phyloP scores from a whole-genome alignment of 2,113 vertebrate species.

The Catharus bicknelli region DNA sequence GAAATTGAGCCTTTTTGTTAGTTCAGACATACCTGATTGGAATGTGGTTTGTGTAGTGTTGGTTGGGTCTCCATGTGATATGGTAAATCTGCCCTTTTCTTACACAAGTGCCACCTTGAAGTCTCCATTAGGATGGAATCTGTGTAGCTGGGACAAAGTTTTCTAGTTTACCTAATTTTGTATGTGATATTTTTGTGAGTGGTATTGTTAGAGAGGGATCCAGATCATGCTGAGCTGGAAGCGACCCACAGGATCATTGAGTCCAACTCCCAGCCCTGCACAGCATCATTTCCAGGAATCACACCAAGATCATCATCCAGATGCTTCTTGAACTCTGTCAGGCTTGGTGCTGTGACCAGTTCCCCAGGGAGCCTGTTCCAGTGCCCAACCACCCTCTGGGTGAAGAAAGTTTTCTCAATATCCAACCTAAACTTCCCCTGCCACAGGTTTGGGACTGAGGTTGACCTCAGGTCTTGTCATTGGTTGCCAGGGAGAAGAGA shows the following conservation, averaged over 20 bases:
- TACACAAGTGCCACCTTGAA: background rate
- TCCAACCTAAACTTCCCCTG: background rate
- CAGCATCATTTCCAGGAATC: background rate
- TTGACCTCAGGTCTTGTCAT: no score
- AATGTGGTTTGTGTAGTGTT: background rate
- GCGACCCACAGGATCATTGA: background rate
- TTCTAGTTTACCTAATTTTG: background rate
- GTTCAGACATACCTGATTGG: background rate
- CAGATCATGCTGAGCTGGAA: background rate
- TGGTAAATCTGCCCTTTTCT: background rate
- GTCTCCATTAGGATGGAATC: background rate
- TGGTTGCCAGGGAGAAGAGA: background rate
- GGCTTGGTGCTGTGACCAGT: background rate
- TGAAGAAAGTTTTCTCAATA: background rate
- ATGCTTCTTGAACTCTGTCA: background rate
- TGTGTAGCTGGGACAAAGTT: background rate
- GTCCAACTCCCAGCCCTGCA: background rate
- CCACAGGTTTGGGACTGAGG: background rate
- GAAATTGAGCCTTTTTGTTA: background rate
- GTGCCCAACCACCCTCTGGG: rapidly evolving
- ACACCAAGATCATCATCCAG: background rate
- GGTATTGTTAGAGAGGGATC: background rate
- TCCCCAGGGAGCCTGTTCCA: background rate
- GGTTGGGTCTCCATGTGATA: background rate
- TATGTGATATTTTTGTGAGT: background rate